These are phyloP conservation scores for Pleuronectes platessa DNA, from an alignment of 2,113 vertebrate genomes.

Conservation along the genomic window DNA sequence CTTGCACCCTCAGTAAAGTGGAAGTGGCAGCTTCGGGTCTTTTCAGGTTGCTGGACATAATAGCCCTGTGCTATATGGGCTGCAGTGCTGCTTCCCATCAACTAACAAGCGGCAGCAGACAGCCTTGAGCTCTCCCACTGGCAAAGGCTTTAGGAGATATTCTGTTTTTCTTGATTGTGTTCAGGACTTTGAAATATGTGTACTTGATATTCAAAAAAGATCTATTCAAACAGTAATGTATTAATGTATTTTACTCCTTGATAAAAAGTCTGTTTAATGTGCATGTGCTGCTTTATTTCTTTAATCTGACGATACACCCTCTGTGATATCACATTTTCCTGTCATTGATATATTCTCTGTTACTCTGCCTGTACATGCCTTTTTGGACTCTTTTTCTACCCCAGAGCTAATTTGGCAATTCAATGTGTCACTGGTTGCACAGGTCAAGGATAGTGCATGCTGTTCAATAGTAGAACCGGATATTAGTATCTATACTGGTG, in stretches of 20 bases:
- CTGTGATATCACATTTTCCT: conserved; percentile 29
- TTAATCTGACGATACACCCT: neutral
- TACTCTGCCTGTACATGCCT: conserved; percentile 31
- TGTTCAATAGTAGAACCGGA: conserved; percentile 8
- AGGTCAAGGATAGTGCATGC: conserved; percentile 31
- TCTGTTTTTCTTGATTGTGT: neutral
- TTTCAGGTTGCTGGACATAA: conserved; percentile 45
- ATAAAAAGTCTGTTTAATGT: neutral
- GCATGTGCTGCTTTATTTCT: neutral
- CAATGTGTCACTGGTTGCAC: conserved; percentile 7
- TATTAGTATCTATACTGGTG: neutral
- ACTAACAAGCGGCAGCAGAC: conserved; percentile 35
- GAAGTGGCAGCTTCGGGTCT: conserved; percentile 38
- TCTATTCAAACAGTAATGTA: neutral
- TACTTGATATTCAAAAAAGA: conserved; percentile 10
- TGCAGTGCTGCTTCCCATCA: conserved; percentile 19
- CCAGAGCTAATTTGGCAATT: conserved; percentile 32
- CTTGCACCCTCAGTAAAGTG: conserved; percentile 35
- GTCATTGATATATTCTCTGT: conserved; percentile 51
- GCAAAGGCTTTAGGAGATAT: conserved; percentile 27
- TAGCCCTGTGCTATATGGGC: conserved; percentile 38
- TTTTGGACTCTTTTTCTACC: conserved; percentile 26
- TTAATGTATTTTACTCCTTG: neutral
- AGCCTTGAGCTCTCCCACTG: conserved; percentile 18
- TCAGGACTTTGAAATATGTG: conserved; percentile 11